phyloP scores from a whole-genome alignment of 2,888 invertebrate genomes.

The Elmis aenea region DNA sequence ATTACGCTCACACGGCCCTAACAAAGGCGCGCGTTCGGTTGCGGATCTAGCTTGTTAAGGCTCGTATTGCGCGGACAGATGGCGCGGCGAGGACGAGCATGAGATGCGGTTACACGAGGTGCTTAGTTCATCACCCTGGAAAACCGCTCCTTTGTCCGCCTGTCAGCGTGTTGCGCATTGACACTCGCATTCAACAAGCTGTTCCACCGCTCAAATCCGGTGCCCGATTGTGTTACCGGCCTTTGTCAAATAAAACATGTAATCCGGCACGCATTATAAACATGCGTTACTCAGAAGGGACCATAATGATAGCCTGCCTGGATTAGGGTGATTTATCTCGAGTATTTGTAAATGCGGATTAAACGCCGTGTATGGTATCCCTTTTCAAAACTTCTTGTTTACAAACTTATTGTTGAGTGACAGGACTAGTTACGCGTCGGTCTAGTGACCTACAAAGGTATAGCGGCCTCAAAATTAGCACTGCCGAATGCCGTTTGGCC shows the following conservation, averaged over 20 bases:
- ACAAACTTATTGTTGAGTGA: slow-evolving; percentile 27
- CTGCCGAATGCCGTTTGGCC: slow-evolving; percentile 16
- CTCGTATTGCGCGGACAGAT: slow-evolving; percentile 28
- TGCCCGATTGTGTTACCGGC: slow-evolving; percentile 33
- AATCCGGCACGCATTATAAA: slow-evolving; percentile 44
- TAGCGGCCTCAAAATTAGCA: slow-evolving; percentile 14
- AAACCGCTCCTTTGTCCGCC: slow-evolving; percentile 45
- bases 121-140: slow-evolving; percentile 46
- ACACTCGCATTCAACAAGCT: slow-evolving; percentile 43
- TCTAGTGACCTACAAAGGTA: slow-evolving; percentile 17
- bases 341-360: slow-evolving; percentile 45
- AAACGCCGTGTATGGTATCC: slow-evolving; percentile 27
- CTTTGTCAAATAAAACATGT: slow-evolving; percentile 41
- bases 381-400: slow-evolving; percentile 33
- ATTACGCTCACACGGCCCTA: slow-evolving; percentile 22
- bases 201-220: slow-evolving; percentile 32
- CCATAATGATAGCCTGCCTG: slow-evolving; percentile 36
- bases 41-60: slow-evolving; percentile 30
- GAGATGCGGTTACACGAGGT: slow-evolving; percentile 42
- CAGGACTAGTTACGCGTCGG: slow-evolving; percentile 21
- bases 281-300: slow-evolving; percentile 32
- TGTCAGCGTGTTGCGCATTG: slow-evolving; percentile 44
- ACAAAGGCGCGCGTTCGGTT: slow-evolving; percentile 29
- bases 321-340: slow-evolving; percentile 44
- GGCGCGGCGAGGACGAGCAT: slow-evolving; percentile 27